Percentiles rank a stretch among this genome's conserved stretches.
Evolutionary conservation across 2,888 invertebrate genomes (phyloP).

Genomic region (Oligia strigilis): DNA sequence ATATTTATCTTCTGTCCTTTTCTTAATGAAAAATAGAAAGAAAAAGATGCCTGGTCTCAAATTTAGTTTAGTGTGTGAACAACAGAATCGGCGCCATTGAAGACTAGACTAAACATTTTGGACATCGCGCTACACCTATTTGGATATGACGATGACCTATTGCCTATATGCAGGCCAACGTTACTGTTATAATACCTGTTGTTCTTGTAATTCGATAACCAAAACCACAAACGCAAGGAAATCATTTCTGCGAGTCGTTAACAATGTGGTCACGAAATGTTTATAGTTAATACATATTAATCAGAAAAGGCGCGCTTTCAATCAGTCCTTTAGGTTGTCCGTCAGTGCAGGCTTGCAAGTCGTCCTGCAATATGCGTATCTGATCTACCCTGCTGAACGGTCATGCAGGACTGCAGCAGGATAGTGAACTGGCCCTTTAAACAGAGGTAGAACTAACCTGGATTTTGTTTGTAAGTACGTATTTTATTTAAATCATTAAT

Average conservation of each 20-base stretch:
- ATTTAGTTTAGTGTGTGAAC: no score
- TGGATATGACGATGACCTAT: neutral
- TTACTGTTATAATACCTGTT: neutral
- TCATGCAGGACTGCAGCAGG: neutral
- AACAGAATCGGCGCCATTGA: neutral
- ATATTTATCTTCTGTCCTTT: no score
- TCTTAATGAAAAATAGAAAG: no score
- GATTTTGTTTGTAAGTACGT: neutral
- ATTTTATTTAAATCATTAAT: neutral
- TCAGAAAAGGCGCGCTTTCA: neutral
- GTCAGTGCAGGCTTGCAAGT: neutral
- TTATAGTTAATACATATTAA: neutral
- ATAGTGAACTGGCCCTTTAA: neutral
- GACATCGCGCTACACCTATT: neutral
- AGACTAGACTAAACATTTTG: conserved; percentile 2
- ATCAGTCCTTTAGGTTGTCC: neutral
- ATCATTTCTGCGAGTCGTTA: neutral
- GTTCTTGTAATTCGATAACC: neutral
- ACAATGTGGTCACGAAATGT: neutral
- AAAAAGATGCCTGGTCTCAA: no score
- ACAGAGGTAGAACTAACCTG: neutral
- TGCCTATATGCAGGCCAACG: neutral
- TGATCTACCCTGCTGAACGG: no score
- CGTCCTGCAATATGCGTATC: neutral
- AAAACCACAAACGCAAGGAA: neutral